Base-by-base conservation (phyloP, 1,140 invertebrate genomes). In the Diachasmimorpha longicaudata region DNA sequence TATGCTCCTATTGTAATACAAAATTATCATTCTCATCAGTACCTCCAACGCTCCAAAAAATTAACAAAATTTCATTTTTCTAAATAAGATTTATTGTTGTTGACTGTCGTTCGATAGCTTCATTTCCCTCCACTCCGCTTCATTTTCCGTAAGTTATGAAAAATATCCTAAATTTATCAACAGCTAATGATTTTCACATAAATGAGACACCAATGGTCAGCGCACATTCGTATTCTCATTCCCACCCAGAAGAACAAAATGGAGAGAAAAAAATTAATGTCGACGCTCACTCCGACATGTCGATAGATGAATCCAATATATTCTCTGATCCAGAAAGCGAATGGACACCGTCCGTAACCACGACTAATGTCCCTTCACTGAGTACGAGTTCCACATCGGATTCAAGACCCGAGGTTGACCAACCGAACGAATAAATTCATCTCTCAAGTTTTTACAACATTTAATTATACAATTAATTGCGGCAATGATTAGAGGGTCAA, bases 291-390 rank as follows among this genome's bases (percentile, higher is more conserved):
- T 89, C 89, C 4, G 88, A 90, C 75, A 83, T 85, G 74, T 89
- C 88, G 0, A 52, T 88, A 37, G 90, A 91, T 75, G 90, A 83
- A 16, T 81, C 85, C 10, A 90, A 89, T 72, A 86, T 91, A 46
- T 91, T 91, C 79, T 91, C 91, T 0, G 91, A 92, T 83, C 89
- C 91, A 0, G 91, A 92, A 82, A 91, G 90, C 31, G 91, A 92
- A 77, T 92, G 91, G 91, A 85, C 83, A n/a, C 85, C 88, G 39
- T 85, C 83, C 14, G 88, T 70, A 80, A 70, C 72, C 66, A 37
- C 72, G 31, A 19, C n/a, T n/a, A n/a, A n/a, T n/a, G n/a, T 39
- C 25, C 13, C 31, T 5, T 13, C 23, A 4, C 9, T 19, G 21
- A 63, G 48, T 52, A 66, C 36, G 4, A 68, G 44, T 36, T 46